A percentile compares a stretch with the other conserved stretches of the same genome.
These are phyloP conservation scores for Dendropsophus ebraccatus DNA, from an alignment of 2,113 vertebrate species.

Conservation along the genomic window DNA sequence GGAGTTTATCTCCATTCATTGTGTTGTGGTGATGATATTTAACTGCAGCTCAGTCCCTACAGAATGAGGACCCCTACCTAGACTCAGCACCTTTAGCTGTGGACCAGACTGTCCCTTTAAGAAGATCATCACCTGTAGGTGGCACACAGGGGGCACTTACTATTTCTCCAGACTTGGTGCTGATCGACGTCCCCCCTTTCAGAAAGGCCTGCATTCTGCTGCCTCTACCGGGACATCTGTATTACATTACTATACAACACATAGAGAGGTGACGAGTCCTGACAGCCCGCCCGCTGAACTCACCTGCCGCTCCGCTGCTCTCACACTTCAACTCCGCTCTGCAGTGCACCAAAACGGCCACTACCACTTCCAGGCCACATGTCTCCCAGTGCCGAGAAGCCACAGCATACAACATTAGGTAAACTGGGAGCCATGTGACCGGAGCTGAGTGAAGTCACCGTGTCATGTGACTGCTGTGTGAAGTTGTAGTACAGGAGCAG, in stretches of 20 bases:
- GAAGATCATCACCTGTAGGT: no score
- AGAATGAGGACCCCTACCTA: no score
- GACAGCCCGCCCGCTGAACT: not conserved
- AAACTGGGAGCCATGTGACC: not conserved
- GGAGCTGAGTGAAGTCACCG: not conserved
- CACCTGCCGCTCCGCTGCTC: no score
- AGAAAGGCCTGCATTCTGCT: slow-evolving; percentile 90
- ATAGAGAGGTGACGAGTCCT: not conserved
- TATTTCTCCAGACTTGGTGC: slow-evolving; percentile 88
- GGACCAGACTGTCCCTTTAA: no score
- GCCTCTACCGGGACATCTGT: slow-evolving; percentile 33
- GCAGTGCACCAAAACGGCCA: slow-evolving; percentile 36
- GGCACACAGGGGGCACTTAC: slow-evolving; percentile 70
- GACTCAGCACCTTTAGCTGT: no score
- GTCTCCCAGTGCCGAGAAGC: not conserved
- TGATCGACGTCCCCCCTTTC: slow-evolving; percentile 78
- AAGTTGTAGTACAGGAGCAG: no score
- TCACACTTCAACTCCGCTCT: not conserved
- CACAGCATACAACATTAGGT: not conserved
- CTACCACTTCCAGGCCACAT: slow-evolving; percentile 39
- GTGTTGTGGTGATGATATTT: no score
- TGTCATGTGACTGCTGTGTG: not conserved
- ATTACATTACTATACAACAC: not conserved
- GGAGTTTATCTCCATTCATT: no score
- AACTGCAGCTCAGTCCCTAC: no score